Evolutionary conservation across 1,140 invertebrate species (phyloP).

Genomic region (Euwallacea fornicatus): DNA sequence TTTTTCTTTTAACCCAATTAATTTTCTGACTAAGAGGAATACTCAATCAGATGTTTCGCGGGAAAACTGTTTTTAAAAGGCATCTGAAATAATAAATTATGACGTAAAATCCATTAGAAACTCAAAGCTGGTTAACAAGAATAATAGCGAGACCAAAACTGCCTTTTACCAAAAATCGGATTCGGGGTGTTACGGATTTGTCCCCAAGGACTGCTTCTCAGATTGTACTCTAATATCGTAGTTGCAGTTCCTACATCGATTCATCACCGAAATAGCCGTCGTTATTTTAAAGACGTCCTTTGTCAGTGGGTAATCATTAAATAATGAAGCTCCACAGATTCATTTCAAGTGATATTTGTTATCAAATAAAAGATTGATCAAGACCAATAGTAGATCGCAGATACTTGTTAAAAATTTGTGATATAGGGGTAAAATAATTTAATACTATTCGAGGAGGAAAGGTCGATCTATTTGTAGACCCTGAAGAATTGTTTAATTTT

Average conservation of each 20-base stretch:
- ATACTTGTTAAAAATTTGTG: too few species aligned
- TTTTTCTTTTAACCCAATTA: conserved; percentile 1
- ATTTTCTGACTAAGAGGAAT: not conserved
- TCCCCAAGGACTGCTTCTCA: conserved; percentile 1
- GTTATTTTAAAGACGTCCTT: conserved; percentile 16
- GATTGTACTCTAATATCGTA: conserved; percentile 9
- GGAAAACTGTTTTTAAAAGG: too few species aligned
- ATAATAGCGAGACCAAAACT: not conserved
- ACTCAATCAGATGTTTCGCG: too few species aligned
- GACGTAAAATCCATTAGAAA: too few species aligned
- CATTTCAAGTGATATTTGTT: conserved; percentile 11
- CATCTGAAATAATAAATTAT: too few species aligned
- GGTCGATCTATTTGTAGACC: too few species aligned
- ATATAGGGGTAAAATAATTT: too few species aligned
- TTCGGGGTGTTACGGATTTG: not conserved
- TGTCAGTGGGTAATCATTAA: conserved; percentile 21
- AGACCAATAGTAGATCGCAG: too few species aligned
- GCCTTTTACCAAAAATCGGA: not conserved
- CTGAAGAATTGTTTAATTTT: too few species aligned
- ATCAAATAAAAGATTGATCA: not conserved
- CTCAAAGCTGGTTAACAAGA: not conserved
- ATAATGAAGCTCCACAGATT: conserved; percentile 22
- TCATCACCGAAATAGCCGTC: conserved; percentile 17
- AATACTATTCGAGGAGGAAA: too few species aligned
- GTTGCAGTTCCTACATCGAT: conserved; percentile 20